phyloP scores from a whole-genome alignment of 1,140 invertebrate genomes.

The Atopsyche davidsoni region DNA sequence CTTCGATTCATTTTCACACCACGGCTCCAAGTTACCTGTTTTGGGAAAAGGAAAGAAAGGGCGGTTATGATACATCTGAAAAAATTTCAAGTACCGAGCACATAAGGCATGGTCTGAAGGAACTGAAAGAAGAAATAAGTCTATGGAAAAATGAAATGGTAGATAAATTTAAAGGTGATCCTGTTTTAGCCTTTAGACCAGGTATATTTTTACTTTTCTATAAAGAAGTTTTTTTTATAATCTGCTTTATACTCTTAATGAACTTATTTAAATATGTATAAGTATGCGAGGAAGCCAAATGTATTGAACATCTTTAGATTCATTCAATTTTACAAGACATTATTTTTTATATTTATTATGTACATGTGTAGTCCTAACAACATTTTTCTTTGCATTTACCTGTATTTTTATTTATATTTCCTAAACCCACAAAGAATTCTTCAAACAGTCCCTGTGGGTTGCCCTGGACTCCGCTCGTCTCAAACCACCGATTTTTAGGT shows the following conservation, averaged over 20 bases:
- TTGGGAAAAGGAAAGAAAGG: slow-evolving; percentile 58
- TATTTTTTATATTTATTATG: no score
- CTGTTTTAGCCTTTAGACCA: slow-evolving; percentile 49
- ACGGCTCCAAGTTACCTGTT: slow-evolving; percentile 34
- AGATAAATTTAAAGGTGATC: slow-evolving; percentile 57
- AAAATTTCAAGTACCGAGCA: slow-evolving; percentile 45
- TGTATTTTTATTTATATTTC: no score
- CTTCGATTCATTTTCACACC: slow-evolving; percentile 12
- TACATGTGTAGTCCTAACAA: no score
- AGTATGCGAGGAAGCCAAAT: neutral
- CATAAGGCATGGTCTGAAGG: slow-evolving; percentile 54
- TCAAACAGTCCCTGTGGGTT: no score
- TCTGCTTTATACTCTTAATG: neutral
- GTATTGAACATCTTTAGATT: no score
- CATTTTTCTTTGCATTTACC: no score
- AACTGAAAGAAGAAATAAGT: slow-evolving; percentile 60
- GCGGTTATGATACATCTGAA: slow-evolving; percentile 52
- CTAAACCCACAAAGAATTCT: no score
- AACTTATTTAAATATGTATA: neutral
- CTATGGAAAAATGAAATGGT: slow-evolving; percentile 64
- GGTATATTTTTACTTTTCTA: slow-evolving; percentile 34
- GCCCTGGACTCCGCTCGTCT: no score
- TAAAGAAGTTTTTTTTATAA: slow-evolving; percentile 4
- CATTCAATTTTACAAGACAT: no score
- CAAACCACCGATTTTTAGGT: no score